phyloP scores from a whole-genome alignment of 1,140 invertebrate genomes.

The Zaprionus nigranus region DNA sequence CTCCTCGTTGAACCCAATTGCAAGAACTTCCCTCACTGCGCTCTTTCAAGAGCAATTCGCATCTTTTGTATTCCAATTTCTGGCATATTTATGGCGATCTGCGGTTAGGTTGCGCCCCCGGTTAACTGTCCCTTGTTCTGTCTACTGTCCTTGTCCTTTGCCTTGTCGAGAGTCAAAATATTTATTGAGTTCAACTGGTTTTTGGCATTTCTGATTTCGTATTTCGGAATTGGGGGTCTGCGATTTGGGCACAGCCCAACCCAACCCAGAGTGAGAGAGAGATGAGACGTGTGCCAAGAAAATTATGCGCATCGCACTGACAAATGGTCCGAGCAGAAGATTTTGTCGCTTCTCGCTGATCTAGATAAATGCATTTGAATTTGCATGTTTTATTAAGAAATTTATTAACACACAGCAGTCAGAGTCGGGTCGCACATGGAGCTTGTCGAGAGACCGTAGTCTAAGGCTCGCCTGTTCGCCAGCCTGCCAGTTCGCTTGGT shows the following conservation, averaged over 20 bases:
- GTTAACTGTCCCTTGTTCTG: slow-evolving; percentile 22
- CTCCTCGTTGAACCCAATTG: slow-evolving; percentile 37
- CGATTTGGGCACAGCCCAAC: slow-evolving; percentile 9
- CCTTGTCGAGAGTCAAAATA: slow-evolving; percentile 78
- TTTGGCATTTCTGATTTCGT: slow-evolving; percentile 42
- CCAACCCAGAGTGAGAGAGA: slow-evolving; percentile 41
- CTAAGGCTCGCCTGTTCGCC: slow-evolving; percentile 35
- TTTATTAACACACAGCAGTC: slow-evolving; percentile 66
- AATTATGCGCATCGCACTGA: slow-evolving; percentile 62
- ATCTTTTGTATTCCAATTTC: slow-evolving; percentile 50
- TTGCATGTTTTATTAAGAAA: slow-evolving; percentile 83
- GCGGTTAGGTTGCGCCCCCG: slow-evolving; percentile 36
- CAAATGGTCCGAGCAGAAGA: slow-evolving; percentile 78
- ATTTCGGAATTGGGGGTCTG: slow-evolving; percentile 12
- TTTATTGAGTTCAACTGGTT: slow-evolving; percentile 82
- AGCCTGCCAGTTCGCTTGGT: slow-evolving; percentile 32
- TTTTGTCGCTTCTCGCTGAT: slow-evolving; percentile 81
- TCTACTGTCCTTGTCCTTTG: slow-evolving; percentile 15
- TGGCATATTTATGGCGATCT: slow-evolving; percentile 46
- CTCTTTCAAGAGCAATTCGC: slow-evolving; percentile 43
- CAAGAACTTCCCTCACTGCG: slow-evolving; percentile 12
- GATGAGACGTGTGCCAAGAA: slow-evolving; percentile 73
- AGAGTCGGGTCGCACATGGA: slow-evolving; percentile 9
- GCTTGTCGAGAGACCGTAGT: neutral
- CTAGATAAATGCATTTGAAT: slow-evolving; percentile 83